These are phyloP conservation scores for Echinarachnius parma DNA, from an alignment of 53 echinoderm and acorn worm species.

Conservation along the genomic window DNA sequence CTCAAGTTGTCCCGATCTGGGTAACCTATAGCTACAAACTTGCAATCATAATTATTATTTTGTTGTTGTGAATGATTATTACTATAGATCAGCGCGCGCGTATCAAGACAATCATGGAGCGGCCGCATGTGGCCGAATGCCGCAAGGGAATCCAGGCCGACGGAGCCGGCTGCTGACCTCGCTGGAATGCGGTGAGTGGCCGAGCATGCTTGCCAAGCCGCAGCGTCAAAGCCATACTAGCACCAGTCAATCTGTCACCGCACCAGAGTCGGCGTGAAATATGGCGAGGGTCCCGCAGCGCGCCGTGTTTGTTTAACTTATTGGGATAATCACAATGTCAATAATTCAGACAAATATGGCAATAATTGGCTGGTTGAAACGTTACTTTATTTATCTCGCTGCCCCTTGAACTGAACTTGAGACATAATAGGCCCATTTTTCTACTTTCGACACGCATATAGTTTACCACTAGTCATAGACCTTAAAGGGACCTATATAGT, in stretches of 20 bases:
- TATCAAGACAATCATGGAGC: too few species aligned
- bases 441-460: too few species aligned
- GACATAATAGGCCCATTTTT: too few species aligned
- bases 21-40: too few species aligned
- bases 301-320: slow-evolving; percentile 76
- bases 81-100: too few species aligned
- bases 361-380: slow-evolving; percentile 69
- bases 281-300: slow-evolving; percentile 66
- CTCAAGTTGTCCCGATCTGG: too few species aligned
- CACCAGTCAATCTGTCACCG: slow-evolving; percentile 23
- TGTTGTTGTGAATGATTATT: too few species aligned
- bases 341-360: slow-evolving; percentile 81
- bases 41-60: too few species aligned
- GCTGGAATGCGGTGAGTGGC: slow-evolving; percentile 11
- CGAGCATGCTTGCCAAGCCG: not conserved
- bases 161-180: slow-evolving; percentile 42
- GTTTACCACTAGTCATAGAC: too few species aligned
- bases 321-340: slow-evolving; percentile 82
- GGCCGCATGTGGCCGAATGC: slow-evolving; percentile 41
- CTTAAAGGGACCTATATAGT: too few species aligned
- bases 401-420: too few species aligned
- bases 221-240: not conserved
- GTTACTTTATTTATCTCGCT: slow-evolving; percentile 17
- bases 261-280: slow-evolving; percentile 40
- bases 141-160: slow-evolving; percentile 37